Evolutionary conservation across 1,140 invertebrate species (phyloP).

Genomic region (Hestina assimilis): DNA sequence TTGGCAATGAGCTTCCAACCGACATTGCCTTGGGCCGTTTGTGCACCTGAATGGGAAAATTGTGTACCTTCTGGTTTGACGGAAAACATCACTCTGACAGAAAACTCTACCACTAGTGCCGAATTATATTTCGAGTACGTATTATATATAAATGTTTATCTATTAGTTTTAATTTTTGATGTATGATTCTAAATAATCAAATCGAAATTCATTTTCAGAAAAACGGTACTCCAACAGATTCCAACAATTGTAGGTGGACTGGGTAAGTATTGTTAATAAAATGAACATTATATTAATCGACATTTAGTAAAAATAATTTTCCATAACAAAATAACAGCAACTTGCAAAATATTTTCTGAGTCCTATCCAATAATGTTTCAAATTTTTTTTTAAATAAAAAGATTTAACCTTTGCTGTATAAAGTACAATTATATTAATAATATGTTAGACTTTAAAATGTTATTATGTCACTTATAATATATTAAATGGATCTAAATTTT

Average conservation of each 20-base stretch:
- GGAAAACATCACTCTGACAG: conserved; percentile 16
- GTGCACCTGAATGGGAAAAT: conserved; percentile 80
- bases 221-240: conserved; percentile 80
- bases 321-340: too few species aligned
- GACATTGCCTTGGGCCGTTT: conserved; percentile 83
- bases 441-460: too few species aligned
- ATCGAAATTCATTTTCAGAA: conserved; percentile 72
- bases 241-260: conserved; percentile 81
- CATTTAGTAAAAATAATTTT: too few species aligned
- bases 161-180: background rate
- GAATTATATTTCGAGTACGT: conserved; percentile 54
- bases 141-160: background rate
- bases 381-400: too few species aligned
- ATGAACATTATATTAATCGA: too few species aligned
- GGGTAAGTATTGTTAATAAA: too few species aligned
- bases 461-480: too few species aligned
- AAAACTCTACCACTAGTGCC: conserved; percentile 58
- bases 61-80: conserved; percentile 53
- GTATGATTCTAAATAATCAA: too few species aligned
- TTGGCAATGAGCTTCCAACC: conserved; percentile 82
- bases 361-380: too few species aligned
- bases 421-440: background rate
- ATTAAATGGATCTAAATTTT: too few species aligned
- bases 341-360: too few species aligned
- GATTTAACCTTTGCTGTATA: too few species aligned